Base-by-base conservation (phyloP, 1,140 invertebrate genomes). In the Pinna nobilis region DNA sequence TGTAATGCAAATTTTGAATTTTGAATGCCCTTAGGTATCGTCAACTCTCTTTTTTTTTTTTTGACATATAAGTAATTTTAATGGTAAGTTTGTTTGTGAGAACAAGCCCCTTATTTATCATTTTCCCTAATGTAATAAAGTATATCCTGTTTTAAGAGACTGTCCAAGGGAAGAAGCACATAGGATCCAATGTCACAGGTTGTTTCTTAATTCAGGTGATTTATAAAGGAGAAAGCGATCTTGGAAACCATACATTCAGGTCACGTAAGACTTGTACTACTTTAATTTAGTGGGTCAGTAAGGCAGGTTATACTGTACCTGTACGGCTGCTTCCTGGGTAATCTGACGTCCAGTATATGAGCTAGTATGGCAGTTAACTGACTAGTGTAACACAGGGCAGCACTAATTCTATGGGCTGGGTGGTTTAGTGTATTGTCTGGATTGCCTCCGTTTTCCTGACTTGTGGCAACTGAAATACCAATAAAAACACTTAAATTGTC, bases 281-380 rank as follows among this genome's bases (percentile, higher is more conserved):
- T n/a, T n/a, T n/a, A n/a, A n/a, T n/a, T n/a, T n/a, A n/a, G n/a
- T n/a, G n/a, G n/a, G n/a, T n/a, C n/a, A n/a, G n/a, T n/a, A n/a
- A n/a, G n/a, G n/a, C n/a, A n/a, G n/a, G n/a, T n/a, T 51, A 23
- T 11, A 5, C 7, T 25, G 11, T 25, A 51, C 44, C 47, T 63
- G 23, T 53, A 83, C 71, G 91, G 90, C 77, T 95, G 90, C 87
- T 93, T 93, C 80, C 93, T 93, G 37, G 95, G 95, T 82, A 96
- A 88, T 80, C 92, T 89, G 55, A 94, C 90, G 88, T 95, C 93
- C 44, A 96, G 90, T 84, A 94, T 94, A 89, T 92, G 94, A 35
- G 94, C 93, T 63, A 96, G 88, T 76, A 95, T 90, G 84, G 93
- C 92, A n/a, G 94, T 91, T 72, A 96, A 89, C 90, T 97, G 95